phyloP scores from a whole-genome alignment of 1,140 invertebrate species.

The Musca domestica region DNA sequence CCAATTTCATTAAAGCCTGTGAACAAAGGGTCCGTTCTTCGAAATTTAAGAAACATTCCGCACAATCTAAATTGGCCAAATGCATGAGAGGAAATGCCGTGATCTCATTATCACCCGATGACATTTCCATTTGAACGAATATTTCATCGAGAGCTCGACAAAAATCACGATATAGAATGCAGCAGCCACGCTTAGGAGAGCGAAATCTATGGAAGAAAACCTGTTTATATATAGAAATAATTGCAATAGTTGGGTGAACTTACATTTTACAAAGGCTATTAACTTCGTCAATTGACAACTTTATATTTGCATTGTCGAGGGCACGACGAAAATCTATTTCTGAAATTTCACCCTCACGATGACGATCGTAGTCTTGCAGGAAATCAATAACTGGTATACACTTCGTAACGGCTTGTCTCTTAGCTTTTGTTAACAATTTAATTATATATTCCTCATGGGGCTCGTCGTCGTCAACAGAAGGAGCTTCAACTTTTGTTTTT shows the following conservation, averaged over 20 bases:
- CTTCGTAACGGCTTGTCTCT: conserved; percentile 66
- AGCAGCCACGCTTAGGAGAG: conserved; percentile 57
- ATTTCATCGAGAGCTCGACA: conserved; percentile 64
- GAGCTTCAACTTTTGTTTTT: conserved; percentile 6
- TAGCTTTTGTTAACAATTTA: conserved; percentile 68
- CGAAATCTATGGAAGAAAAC: conserved; percentile 57
- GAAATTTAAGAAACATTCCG: conserved; percentile 67
- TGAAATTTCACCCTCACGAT: conserved; percentile 61
- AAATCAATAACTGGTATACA: conserved; percentile 65
- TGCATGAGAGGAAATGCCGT: conserved; percentile 64
- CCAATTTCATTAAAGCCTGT: conserved; percentile 63
- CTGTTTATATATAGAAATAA: neutral
- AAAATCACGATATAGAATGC: conserved; percentile 66
- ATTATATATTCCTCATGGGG: conserved; percentile 62
- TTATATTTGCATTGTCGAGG: conserved; percentile 61
- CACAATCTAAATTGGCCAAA: conserved; percentile 60
- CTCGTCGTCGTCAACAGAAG: conserved; percentile 26
- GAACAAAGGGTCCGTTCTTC: conserved; percentile 63
- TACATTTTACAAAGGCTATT: conserved; percentile 38
- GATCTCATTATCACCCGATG: conserved; percentile 54
- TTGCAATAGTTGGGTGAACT: neutral
- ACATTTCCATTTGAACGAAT: conserved; percentile 65
- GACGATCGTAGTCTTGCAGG: conserved; percentile 61
- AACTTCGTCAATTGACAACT: conserved; percentile 55
- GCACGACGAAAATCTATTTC: conserved; percentile 65